Base-by-base conservation (phyloP, 2,113 vertebrate genomes). In the Argyrosomus japonicus region DNA sequence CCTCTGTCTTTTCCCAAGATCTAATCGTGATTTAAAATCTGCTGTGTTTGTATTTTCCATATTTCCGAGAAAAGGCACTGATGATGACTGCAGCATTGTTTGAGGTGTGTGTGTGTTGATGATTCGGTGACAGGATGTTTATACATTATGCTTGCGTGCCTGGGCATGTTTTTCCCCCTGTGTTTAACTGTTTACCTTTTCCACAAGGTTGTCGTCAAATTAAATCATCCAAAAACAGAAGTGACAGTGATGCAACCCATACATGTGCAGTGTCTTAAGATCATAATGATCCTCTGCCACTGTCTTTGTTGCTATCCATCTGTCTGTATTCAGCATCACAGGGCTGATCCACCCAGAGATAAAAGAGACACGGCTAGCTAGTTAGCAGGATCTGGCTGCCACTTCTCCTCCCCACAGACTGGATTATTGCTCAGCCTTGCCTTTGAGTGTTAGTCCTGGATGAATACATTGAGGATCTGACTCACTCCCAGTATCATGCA, bases 11-110 rank as follows among this genome's bases (percentile, higher is more conserved):
- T 93, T 93, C 81, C 81, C 90, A 89, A 86, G 88, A 87, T 65
- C 48, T 84, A 90, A 64, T 91, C 84, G n/a, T 4, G 79, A 72
- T 57, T 56, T 61, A 4, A 85, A 86, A 93, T 93, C 91, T 85
- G 93, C 91, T 81, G 89, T 5, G 68, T 69, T 80, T 67, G 72
- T 80, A 27, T 84, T 94, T 93, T 93, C 89, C 87, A 81, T 62
- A 71, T 89, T 87, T 87, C 63, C 48, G 64, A 84, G 75, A 72
- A 82, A 86, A 83, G 78, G 40, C 4, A 6, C 61, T 45, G 68
- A 51, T 86, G 86, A 81, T 86, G 86, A 69, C 82, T 87, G 78
- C 79, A 87, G 86, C 72, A 75, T 75, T 85, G 69, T 87, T 69
- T 71, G 19, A 45, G 53, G 32, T 64, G 54, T 64, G 43, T 64